Conservation (phyloP, 2,113 vertebrate genomes). For the zebrafish (Danio rerio) region GRCz12tu NC_133198.1:35550501-35551000, state of each 20-base stretch:
- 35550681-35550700: conserved; percentile 45
- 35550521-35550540: not conserved
- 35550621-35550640: conserved; percentile 59
- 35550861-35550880: conserved; percentile 52
- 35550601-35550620: conserved; percentile 56
- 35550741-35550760: conserved; percentile 53
- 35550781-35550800: not conserved
- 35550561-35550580: not conserved
- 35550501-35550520: not conserved
- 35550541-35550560: not conserved
- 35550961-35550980: conserved; percentile 2
- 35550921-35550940: conserved; percentile 25
- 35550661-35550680: conserved; percentile 60
- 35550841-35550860: conserved; percentile 61
- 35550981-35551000: conserved; percentile 18
- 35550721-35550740: conserved; percentile 59
- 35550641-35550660: conserved; percentile 58
- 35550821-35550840: conserved; percentile 8
- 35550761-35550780: conserved; percentile 46
- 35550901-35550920: conserved; percentile 66
- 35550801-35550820: conserved; percentile 13
- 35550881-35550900: conserved; percentile 66
- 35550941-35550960: not conserved
- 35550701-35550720: conserved; percentile 45
- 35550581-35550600: not conserved